Base-by-base conservation (phyloP, 2,113 vertebrate genomes). In the Cheirogaleus medius region DNA sequence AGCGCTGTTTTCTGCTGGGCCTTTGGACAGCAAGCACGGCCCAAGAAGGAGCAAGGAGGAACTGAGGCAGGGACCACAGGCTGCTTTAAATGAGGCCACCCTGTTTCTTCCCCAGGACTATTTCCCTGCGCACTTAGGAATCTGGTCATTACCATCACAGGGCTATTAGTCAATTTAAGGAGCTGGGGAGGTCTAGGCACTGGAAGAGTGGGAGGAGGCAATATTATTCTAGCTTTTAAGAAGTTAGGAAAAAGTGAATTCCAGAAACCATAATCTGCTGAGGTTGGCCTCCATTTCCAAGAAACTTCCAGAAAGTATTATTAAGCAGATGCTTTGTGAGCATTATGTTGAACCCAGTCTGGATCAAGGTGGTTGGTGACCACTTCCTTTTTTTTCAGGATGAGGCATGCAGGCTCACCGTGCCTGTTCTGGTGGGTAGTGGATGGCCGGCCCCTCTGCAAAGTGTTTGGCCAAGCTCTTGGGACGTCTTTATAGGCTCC, bases 171-270 rank as follows among this genome's bases (percentile, higher is more conserved):
- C 29, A 66, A 0, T 23, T 68, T 32, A 39, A 60, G 47, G 63
- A 34, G 37, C 64, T 81, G 9, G 63, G 49, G 20, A 74, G 64
- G 69, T 14, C 13, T n/a, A 73, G 71, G 64, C 17, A 73, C 47
- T 20, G 25, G n/a, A 37, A 81, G 60, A 37, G 15, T 17, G 29
- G 34, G 44, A 17, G 21, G 6, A 15, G 34, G 34, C 21, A 17
- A 85, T 63, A 49, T 82, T 37, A 8, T 27, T n/a, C 14, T 60
- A 20, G 54, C 64, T 68, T 80, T 90, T 74, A 76, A 83, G 27
- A 93, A 63, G 32, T 91, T 87, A 44, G 64, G 77, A 78, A 77
- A 87, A 77, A 78, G 44, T 60, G 81, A 90, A 80, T 94, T 93
- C 25, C 64, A 54, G 87, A 93, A 87, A n/a, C 42, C 8, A 4